Conservation (phyloP, 2,888 invertebrate species). For the Trilocha varians region DNA sequence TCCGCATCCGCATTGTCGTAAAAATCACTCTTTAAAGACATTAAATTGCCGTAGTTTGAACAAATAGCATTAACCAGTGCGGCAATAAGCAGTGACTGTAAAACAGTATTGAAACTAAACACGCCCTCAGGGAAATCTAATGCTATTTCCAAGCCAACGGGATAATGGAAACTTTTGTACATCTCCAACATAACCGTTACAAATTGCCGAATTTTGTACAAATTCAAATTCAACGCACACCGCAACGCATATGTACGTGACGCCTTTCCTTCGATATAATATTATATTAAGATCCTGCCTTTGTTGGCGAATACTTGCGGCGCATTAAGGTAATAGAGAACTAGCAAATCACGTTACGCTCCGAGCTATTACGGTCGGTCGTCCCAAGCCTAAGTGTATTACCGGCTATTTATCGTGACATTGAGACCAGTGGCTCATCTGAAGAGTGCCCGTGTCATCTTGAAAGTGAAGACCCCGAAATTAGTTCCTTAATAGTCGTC, state of each 20-base stretch:
- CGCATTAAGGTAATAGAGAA: slow-evolving; percentile 57
- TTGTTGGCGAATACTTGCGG: slow-evolving; percentile 56
- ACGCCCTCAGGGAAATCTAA: slow-evolving; percentile 15
- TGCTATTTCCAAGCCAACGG: slow-evolving; percentile 12
- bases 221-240: slow-evolving; percentile 40
- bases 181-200: slow-evolving; percentile 17
- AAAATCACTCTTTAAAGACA: too few species aligned
- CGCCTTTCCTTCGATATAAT: slow-evolving; percentile 42
- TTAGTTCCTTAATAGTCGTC: slow-evolving; percentile 25
- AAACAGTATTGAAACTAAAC: slow-evolving; percentile 9
- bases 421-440: slow-evolving; percentile 45
- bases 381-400: slow-evolving; percentile 52
- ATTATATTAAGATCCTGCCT: slow-evolving; percentile 53
- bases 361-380: slow-evolving; percentile 45
- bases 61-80: too few species aligned
- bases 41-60: too few species aligned
- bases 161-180: slow-evolving; percentile 21
- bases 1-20: too few species aligned
- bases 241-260: slow-evolving; percentile 25
- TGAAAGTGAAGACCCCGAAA: slow-evolving; percentile 26
- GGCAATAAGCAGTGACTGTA: too few species aligned
- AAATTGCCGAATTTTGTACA: slow-evolving; percentile 18
- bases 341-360: slow-evolving; percentile 61
- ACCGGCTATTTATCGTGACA: slow-evolving; percentile 60
- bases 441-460: slow-evolving; percentile 26